A percentile compares a stretch with the other conserved stretches of the same genome.
Evolutionary conservation across 2,888 invertebrate genomes (phyloP).

Genomic region (Formica aserva): DNA sequence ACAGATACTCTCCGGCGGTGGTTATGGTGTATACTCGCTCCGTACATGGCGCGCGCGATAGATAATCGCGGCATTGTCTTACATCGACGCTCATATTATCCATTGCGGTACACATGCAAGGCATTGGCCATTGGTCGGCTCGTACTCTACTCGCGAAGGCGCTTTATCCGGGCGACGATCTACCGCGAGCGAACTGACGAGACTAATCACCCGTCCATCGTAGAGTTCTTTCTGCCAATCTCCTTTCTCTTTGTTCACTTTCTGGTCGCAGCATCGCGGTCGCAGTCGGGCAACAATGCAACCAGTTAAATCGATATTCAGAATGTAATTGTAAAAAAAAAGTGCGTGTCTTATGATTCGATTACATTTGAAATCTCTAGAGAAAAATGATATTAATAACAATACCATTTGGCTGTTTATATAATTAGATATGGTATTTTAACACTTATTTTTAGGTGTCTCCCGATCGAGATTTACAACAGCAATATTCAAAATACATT

Average conservation of each 20-base stretch:
- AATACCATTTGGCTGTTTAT: background rate
- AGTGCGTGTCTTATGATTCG: background rate
- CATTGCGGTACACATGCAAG: constrained; percentile 46
- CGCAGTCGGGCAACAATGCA: constrained; percentile 7
- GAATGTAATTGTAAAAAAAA: background rate
- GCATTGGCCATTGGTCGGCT: constrained; percentile 64
- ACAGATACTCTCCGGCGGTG: constrained; percentile 65
- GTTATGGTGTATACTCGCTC: constrained; percentile 53
- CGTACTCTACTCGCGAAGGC: constrained; percentile 34
- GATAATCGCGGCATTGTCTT: constrained; percentile 83
- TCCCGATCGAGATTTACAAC: background rate
- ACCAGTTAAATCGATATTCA: background rate
- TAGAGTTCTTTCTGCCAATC: constrained; percentile 67
- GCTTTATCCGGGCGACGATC: constrained; percentile 67
- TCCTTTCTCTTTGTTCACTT: constrained; percentile 60
- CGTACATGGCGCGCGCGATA: constrained; percentile 78
- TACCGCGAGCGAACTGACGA: constrained; percentile 68
- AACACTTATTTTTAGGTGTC: background rate
- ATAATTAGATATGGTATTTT: background rate
- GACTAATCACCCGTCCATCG: constrained; percentile 71
- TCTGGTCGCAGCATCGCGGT: background rate
- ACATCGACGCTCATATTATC: constrained; percentile 76
- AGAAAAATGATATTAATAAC: background rate
- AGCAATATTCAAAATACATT: background rate
- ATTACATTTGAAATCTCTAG: background rate